Base-by-base conservation (phyloP, 2,113 vertebrate species). In the Lophius piscatorius region DNA sequence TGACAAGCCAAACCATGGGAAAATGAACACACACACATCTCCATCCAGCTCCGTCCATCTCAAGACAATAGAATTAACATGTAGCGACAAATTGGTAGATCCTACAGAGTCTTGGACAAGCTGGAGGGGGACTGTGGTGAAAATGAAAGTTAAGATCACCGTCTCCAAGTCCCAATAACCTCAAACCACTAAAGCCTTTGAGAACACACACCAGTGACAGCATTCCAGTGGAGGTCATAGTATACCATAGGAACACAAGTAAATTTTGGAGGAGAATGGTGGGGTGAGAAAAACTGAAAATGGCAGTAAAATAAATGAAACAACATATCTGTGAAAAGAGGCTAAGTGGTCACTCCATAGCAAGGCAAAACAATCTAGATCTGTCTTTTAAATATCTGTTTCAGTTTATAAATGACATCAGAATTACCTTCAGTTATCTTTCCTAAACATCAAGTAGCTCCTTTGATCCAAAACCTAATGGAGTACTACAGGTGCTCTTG, bases 1-100 rank as follows among this genome's bases (percentile, higher is more conserved):
- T 75, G 57, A 75, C 21, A 68, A 70, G 49, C 44, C 48, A 71
- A 67, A 59, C 39, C 23, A 57, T 35, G 31, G 62, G 9, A 6
- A 72, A 42, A 50, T 52, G 14, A 21, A 54, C 40, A 58, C 28
- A 64, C 60, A 63, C 64, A 66, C 49, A 78, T 76, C 76, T 76
- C 87, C 57, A 36, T 88, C 89, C 84, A 88, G 83, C 87, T 73
- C 58, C 4, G 74, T 76, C 81, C 88, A 42, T 56, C 74, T 73
- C 63, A 26, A 18, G 42, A 48, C 46, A 49, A 31, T 9, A n/a
- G 20, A 40, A 44, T 56, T 18, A 69, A 63, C 50, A 36, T 22
- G 26, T n/a, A 28, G 61, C 39, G 29, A 13, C 20, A 10, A 17
- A 34, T 17, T n/a, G 29, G 24, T 18, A 51, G 17, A 46, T 35